Percentiles rank a stretch among this genome's conserved stretches.
Conservation (phyloP, 2,888 invertebrate genomes). For the Torymus texanus region DNA sequence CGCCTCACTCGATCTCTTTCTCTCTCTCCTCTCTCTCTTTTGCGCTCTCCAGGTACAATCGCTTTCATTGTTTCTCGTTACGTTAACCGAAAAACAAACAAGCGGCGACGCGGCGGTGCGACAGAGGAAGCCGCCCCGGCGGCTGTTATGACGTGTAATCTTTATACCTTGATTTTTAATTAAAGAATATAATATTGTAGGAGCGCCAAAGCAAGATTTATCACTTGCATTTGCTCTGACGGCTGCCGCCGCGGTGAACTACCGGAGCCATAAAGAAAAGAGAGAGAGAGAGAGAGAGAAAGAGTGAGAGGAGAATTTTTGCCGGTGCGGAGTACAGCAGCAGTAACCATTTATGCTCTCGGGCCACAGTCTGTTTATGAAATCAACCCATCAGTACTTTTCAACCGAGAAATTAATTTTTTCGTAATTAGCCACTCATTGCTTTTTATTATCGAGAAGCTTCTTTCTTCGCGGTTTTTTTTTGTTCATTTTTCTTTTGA, state of each 20-base stretch:
- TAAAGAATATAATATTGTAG: constrained; percentile 68
- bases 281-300: constrained; percentile 23
- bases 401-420: constrained; percentile 53
- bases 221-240: constrained; percentile 58
- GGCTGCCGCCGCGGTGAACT: constrained; percentile 28
- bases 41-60: constrained; percentile 56
- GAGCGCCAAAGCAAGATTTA: constrained; percentile 66
- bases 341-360: constrained; percentile 21
- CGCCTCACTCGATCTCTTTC: constrained; percentile 53
- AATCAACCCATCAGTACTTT: constrained; percentile 28
- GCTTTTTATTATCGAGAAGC: constrained; percentile 33
- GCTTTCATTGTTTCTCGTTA: constrained; percentile 64
- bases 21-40: constrained; percentile 49
- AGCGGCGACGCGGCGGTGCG: constrained; percentile 43
- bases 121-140: constrained; percentile 41
- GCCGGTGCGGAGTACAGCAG: background rate
- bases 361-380: too few relatives aligned
- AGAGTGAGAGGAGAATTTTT: background rate
- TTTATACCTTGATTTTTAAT: constrained; percentile 68
- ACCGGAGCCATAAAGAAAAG: constrained; percentile 41
- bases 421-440: constrained; percentile 40
- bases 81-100: constrained; percentile 62
- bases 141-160: constrained; percentile 63
- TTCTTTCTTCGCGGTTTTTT: constrained; percentile 1
- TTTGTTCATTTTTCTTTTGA: background rate